phyloP scores from a whole-genome alignment of 2,888 invertebrate genomes.

The Pseudanteris insignis region DNA sequence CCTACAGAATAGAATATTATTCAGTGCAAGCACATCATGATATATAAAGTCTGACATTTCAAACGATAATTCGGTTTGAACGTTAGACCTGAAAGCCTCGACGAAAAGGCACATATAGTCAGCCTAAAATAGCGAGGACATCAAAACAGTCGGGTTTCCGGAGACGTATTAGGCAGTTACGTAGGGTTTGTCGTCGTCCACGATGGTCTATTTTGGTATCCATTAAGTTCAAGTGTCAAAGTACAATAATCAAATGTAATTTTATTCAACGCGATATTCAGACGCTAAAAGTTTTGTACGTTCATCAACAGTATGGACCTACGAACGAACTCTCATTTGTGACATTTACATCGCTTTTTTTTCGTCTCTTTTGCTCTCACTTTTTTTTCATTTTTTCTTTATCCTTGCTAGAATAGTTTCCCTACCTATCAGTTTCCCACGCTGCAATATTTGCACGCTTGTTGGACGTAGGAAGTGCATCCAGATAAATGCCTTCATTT shows the following conservation, averaged over 20 bases:
- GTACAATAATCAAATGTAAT: constrained; percentile 5
- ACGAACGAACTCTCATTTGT: neutral
- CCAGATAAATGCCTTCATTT: neutral
- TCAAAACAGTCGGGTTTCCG: constrained; percentile 31
- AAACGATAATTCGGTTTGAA: neutral
- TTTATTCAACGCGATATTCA: neutral
- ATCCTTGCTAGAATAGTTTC: constrained; percentile 10
- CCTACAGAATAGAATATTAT: too few relatives aligned
- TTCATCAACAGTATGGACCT: too few relatives aligned
- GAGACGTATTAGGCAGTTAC: constrained; percentile 19
- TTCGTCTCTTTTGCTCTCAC: neutral
- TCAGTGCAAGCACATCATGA: too few relatives aligned
- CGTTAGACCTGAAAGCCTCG: constrained; percentile 2
- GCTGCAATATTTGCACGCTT: constrained; percentile 19
- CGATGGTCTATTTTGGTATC: constrained; percentile 13
- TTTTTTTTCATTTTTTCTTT: neutral
- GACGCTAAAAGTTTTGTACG: too few relatives aligned
- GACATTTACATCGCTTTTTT: constrained; percentile 9
- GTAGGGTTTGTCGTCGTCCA: constrained; percentile 15
- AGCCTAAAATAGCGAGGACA: constrained; percentile 17
- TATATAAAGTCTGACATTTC: too few relatives aligned
- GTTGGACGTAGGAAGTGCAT: constrained; percentile 16
- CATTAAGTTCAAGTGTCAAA: neutral
- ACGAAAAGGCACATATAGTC: neutral
- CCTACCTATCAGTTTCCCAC: constrained; percentile 28